These are phyloP conservation scores for Mythimna loreyi DNA, from an alignment of 2,888 invertebrate genomes.

Conservation along the genomic window DNA sequence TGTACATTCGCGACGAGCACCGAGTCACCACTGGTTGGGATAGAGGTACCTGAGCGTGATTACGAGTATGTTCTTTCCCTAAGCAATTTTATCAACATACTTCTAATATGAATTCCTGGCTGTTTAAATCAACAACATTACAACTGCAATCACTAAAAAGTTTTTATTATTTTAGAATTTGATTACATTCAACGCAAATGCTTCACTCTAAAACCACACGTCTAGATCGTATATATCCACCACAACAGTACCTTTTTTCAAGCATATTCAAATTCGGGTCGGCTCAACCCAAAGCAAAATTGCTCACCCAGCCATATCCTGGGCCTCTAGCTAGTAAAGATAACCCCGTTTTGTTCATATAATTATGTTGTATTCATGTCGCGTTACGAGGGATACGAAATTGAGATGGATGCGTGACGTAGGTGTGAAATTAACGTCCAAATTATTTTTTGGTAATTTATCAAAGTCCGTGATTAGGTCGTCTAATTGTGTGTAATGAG, in stretches of 20 bases:
- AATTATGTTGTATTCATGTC: conserved; percentile 75
- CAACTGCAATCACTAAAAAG: background rate
- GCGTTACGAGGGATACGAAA: conserved; percentile 69
- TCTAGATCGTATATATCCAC: background rate
- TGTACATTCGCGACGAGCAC: no score
- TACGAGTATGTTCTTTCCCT: no score
- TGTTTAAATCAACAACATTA: conserved; percentile 1
- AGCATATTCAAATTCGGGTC: conserved; percentile 40
- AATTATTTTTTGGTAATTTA: conserved; percentile 67
- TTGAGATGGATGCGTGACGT: conserved; percentile 70
- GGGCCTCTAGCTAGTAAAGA: conserved; percentile 42
- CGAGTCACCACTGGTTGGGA: no score
- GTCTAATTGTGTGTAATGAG: conserved; percentile 62
- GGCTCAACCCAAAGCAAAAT: conserved; percentile 44
- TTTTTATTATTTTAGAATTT: background rate
- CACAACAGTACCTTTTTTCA: conserved; percentile 28
- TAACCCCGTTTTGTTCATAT: conserved; percentile 73
- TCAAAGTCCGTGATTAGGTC: conserved; percentile 61
- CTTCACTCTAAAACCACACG: conserved; percentile 2
- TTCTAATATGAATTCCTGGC: no score
- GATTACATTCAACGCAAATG: background rate
- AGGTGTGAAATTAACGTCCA: conserved; percentile 65
- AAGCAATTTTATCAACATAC: no score
- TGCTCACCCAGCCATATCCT: conserved; percentile 50
- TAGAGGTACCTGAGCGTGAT: no score